phyloP scores from a whole-genome alignment of 2,888 invertebrate genomes.

The Galeruca laticollis region DNA sequence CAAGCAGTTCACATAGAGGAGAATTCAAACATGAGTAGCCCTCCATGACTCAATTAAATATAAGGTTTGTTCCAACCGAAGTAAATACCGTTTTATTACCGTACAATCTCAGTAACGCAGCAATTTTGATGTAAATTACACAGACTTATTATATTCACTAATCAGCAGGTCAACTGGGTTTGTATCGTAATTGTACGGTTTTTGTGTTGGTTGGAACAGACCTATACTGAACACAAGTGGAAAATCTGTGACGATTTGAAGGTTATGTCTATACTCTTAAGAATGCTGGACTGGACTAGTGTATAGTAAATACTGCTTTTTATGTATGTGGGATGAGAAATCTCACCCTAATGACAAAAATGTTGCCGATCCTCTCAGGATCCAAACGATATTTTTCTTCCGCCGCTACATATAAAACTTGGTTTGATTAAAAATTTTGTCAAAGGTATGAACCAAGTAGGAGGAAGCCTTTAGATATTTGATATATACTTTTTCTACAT shows the following conservation, averaged over 20 bases:
- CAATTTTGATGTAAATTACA: too few species aligned
- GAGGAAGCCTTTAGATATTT: background rate
- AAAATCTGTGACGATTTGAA: conserved; percentile 1
- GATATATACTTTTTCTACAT: background rate
- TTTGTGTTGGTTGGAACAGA: too few species aligned
- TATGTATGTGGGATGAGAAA: background rate
- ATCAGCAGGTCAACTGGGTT: too few species aligned
- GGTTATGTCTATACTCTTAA: background rate
- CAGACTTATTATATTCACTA: too few species aligned
- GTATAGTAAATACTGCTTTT: background rate
- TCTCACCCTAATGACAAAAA: background rate
- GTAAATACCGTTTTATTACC: too few species aligned
- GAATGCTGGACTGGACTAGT: background rate
- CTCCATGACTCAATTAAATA: conserved; percentile 3
- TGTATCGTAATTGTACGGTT: too few species aligned
- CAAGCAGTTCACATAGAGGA: background rate
- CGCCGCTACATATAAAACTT: background rate
- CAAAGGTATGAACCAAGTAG: background rate
- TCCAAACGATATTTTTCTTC: background rate
- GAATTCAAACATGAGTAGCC: background rate
- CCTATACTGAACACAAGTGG: conserved; percentile 8
- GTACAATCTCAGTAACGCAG: too few species aligned
- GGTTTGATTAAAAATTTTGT: background rate
- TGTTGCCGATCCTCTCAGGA: background rate
- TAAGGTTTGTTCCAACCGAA: too few species aligned